These are phyloP conservation scores for Drosophila mayri DNA, from an alignment of 1,140 invertebrate genomes.

Conservation along the genomic window DNA sequence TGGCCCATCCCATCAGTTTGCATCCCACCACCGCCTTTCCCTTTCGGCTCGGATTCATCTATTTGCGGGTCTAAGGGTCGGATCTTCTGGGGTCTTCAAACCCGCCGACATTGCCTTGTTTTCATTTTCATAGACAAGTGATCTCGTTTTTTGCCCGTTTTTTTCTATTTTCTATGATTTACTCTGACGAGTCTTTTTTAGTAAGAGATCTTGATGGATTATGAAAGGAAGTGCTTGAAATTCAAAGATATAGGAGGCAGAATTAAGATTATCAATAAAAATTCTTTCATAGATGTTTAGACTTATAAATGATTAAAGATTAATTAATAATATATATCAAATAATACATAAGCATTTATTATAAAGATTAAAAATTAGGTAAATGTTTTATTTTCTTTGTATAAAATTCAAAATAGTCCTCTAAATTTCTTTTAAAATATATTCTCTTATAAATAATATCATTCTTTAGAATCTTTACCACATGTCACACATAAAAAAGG, in stretches of 20 bases:
- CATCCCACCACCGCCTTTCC: conserved; percentile 29
- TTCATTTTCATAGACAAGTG: conserved; percentile 35
- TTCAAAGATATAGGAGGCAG: background rate
- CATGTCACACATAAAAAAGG: background rate
- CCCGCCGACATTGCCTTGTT: conserved; percentile 30
- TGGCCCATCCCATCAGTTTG: conserved; percentile 22
- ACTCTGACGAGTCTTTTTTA: background rate
- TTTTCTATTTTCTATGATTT: conserved; percentile 8
- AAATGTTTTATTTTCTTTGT: background rate
- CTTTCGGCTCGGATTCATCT: conserved; percentile 21
- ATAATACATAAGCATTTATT: background rate
- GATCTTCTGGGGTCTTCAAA: conserved; percentile 41
- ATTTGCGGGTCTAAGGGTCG: conserved; percentile 52
- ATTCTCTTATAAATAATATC: background rate
- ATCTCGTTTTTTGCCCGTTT: conserved; percentile 30
- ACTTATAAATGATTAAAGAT: too few relatives aligned
- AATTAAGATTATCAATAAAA: background rate
- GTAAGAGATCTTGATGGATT: conserved; percentile 20
- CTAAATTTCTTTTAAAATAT: background rate
- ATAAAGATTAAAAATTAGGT: background rate
- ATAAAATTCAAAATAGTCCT: background rate
- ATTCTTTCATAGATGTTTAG: too few relatives aligned
- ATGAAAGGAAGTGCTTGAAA: conserved; percentile 13
- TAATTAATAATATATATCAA: too few relatives aligned
- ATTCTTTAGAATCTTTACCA: background rate